A percentile compares a stretch with the other conserved stretches of the same genome.
These are phyloP conservation scores for Cheilosia grossa DNA, from an alignment of 2,888 invertebrate genomes.

Conservation along the genomic window DNA sequence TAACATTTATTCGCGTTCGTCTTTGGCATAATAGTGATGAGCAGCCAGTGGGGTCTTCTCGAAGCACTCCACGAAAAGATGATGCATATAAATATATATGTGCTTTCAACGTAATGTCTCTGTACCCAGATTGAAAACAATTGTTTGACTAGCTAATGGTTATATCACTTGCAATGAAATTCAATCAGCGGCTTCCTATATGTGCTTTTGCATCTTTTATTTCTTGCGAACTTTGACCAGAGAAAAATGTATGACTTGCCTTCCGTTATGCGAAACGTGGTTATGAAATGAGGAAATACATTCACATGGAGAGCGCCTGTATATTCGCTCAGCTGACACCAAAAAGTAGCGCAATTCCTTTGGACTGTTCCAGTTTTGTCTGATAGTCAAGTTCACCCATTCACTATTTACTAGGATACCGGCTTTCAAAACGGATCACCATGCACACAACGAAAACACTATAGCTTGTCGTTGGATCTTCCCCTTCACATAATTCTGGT, in stretches of 20 bases:
- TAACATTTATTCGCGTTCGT: conserved; percentile 29
- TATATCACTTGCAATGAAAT: conserved; percentile 60
- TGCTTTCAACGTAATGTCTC: conserved; percentile 58
- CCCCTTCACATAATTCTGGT: conserved; percentile 28
- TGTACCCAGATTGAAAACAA: conserved; percentile 30
- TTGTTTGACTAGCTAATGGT: conserved; percentile 36
- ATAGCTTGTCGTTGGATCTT: conserved; percentile 4
- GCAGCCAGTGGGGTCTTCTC: neutral
- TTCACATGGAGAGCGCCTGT: conserved; percentile 4
- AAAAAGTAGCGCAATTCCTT: conserved; percentile 37
- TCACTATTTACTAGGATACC: conserved; percentile 68
- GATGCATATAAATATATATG: neutral
- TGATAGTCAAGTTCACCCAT: conserved; percentile 61
- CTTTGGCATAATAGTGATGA: conserved; percentile 27
- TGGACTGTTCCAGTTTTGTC: conserved; percentile 53
- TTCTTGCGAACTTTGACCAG: conserved; percentile 32
- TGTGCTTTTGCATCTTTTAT: conserved; percentile 30
- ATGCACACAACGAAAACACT: conserved; percentile 30
- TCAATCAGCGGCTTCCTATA: conserved; percentile 57
- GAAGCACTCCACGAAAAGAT: conserved; percentile 8
- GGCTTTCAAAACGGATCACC: conserved; percentile 63
- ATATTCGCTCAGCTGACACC: conserved; percentile 11
- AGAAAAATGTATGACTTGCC: conserved; percentile 15
- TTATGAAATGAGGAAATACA: conserved; percentile 61
- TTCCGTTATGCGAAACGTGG: conserved; percentile 59